Evolutionary conservation across 1,140 invertebrate genomes (phyloP).

Genomic region (Andricus grossulariae): DNA sequence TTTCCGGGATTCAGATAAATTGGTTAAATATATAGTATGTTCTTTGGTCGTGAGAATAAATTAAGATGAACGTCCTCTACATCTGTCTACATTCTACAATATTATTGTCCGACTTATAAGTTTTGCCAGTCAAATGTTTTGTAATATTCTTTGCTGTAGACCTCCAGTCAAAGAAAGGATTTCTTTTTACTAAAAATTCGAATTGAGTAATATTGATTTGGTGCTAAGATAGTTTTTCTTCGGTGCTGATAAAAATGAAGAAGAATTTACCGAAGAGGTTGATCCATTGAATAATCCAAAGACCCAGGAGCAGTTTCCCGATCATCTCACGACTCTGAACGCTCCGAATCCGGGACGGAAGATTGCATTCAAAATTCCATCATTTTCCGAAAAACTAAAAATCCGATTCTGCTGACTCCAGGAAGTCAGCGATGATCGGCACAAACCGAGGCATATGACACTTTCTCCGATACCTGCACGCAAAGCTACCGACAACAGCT

Average conservation of each 20-base stretch:
- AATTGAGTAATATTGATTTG: too few species aligned
- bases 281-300: slow-evolving; percentile 70
- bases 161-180: too few species aligned
- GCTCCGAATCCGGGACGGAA: slow-evolving; percentile 41
- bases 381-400: slow-evolving; percentile 10
- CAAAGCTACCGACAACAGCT: slow-evolving; percentile 11
- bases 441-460: slow-evolving; percentile 29
- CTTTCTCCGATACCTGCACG: slow-evolving; percentile 12
- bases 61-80: neutral
- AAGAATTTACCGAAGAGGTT: slow-evolving; percentile 62
- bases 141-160: too few species aligned
- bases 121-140: too few species aligned
- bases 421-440: neutral
- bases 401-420: neutral
- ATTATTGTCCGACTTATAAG: too few species aligned
- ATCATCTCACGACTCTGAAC: slow-evolving; percentile 68
- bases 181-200: too few species aligned
- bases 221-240: neutral
- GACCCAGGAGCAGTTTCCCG: slow-evolving; percentile 64
- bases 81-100: neutral
- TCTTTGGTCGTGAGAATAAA: too few species aligned
- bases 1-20: too few species aligned
- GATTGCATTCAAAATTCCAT: slow-evolving; percentile 13
- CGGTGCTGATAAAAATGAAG: neutral
- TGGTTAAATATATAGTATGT: too few species aligned